Evolutionary conservation across 2,113 vertebrate species (phyloP).

Genomic region (Lucifuga dentata): DNA sequence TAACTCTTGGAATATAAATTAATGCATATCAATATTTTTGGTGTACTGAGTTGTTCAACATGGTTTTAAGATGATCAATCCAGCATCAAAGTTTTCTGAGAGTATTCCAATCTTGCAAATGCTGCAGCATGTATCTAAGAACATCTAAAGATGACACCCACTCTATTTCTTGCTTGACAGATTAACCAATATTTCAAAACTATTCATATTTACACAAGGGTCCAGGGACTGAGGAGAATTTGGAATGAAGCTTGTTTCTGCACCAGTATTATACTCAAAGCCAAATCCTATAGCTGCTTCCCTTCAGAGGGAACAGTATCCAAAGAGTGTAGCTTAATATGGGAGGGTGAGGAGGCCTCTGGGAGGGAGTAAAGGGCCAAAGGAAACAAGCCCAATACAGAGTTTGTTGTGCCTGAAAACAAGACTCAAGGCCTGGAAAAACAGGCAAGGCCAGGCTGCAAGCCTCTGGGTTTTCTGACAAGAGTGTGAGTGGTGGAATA

Average conservation of each 20-base stretch:
- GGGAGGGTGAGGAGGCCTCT: conserved; percentile 68
- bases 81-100: conserved; percentile 33
- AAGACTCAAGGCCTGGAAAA: conserved; percentile 80
- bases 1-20: conserved; percentile 24
- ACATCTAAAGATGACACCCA: conserved; percentile 29
- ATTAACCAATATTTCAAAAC: conserved; percentile 68
- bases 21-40: conserved; percentile 1
- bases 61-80: conserved; percentile 38
- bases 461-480: conserved; percentile 69
- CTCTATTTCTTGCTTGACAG: conserved; percentile 51
- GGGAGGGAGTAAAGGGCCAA: conserved; percentile 75
- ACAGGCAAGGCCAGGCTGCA: conserved; percentile 71
- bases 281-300: conserved; percentile 62
- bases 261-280: conserved; percentile 34
- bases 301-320: conserved; percentile 69
- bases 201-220: conserved; percentile 64
- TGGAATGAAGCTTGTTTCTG: conserved; percentile 63
- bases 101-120: conserved; percentile 26
- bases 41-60: conserved; percentile 23
- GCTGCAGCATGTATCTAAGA: conserved; percentile 12
- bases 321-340: conserved; percentile 73
- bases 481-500: conserved; percentile 67
- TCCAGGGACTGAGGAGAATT: conserved; percentile 50
- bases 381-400: conserved; percentile 80
- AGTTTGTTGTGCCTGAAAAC: conserved; percentile 84